Conservation (phyloP, 2,797 vertebrate species). For the Scolopax rusticola region DNA sequence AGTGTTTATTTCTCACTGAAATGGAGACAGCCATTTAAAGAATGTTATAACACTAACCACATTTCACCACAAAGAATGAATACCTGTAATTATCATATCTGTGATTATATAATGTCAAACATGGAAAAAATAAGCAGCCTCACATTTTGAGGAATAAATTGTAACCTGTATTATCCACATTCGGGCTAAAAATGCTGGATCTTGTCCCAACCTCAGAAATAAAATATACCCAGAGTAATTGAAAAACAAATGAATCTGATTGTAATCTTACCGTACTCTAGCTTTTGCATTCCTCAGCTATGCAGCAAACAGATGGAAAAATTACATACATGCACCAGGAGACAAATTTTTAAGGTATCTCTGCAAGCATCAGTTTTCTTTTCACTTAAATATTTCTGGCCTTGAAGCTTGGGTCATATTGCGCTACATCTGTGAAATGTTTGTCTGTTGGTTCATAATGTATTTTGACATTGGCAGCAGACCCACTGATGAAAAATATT, state of each 20-base stretch:
- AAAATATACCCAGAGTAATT: slow-evolving; percentile 5
- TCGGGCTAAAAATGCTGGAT: slow-evolving; percentile 7
- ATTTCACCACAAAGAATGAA: neutral
- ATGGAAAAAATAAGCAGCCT: neutral
- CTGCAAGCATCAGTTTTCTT: slow-evolving; percentile 15
- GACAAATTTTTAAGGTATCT: slow-evolving; percentile 20
- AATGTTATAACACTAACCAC: neutral
- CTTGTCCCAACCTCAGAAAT: slow-evolving; percentile 15
- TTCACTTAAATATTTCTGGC: neutral
- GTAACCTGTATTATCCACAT: slow-evolving; percentile 15
- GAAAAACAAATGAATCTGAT: slow-evolving; percentile 36
- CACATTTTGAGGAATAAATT: slow-evolving; percentile 1
- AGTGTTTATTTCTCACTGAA: neutral
- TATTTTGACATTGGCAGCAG: neutral
- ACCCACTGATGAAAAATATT: neutral
- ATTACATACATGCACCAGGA: neutral
- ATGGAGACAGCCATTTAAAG: neutral
- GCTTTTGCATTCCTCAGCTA: slow-evolving; percentile 26
- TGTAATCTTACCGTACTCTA: neutral
- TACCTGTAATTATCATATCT: neutral
- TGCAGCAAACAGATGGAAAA: slow-evolving; percentile 38
- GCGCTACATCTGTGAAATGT: neutral
- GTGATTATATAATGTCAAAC: slow-evolving; percentile 22
- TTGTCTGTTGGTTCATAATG: neutral
- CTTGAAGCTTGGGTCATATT: neutral